Conservation (phyloP, 2,113 vertebrate genomes). For the Genyomyrus donnyi region DNA sequence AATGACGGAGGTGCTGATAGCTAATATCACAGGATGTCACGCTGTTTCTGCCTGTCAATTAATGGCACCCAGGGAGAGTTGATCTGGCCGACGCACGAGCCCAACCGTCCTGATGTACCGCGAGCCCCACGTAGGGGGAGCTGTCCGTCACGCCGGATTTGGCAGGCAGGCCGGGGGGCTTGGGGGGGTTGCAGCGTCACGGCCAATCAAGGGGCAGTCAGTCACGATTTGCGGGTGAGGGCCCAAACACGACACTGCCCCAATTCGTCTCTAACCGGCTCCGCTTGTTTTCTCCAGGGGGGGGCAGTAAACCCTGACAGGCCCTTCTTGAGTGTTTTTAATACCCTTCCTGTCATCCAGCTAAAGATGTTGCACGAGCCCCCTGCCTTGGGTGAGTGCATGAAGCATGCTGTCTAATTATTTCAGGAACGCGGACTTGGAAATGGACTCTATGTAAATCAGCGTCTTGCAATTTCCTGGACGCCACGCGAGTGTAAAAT, state of each 20-base stretch:
- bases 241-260: slow-evolving; percentile 17
- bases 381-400: not conserved
- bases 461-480: slow-evolving; percentile 30
- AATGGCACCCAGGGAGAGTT: not conserved
- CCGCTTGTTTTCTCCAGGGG: slow-evolving; percentile 23
- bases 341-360: slow-evolving; percentile 21
- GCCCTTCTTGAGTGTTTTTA: slow-evolving; percentile 19
- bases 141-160: not conserved
- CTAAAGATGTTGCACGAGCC: slow-evolving; percentile 9
- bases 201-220: slow-evolving; percentile 28
- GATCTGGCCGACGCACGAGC: not conserved
- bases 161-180: not conserved
- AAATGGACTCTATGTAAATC: slow-evolving; percentile 26
- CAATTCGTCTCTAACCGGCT: slow-evolving; percentile 18
- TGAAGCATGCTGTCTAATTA: slow-evolving; percentile 37
- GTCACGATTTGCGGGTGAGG: slow-evolving; percentile 30
- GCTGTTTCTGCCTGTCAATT: not conserved
- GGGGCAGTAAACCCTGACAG: slow-evolving; percentile 3
- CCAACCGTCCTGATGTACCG: not conserved
- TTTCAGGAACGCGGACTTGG: slow-evolving; percentile 12
- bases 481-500: slow-evolving; percentile 18
- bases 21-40: not conserved
- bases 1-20: not conserved
- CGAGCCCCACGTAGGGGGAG: not conserved
- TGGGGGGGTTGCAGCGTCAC: slow-evolving; percentile 8